Conservation (phyloP, 1,140 invertebrate genomes). For the Euura lappo region DNA sequence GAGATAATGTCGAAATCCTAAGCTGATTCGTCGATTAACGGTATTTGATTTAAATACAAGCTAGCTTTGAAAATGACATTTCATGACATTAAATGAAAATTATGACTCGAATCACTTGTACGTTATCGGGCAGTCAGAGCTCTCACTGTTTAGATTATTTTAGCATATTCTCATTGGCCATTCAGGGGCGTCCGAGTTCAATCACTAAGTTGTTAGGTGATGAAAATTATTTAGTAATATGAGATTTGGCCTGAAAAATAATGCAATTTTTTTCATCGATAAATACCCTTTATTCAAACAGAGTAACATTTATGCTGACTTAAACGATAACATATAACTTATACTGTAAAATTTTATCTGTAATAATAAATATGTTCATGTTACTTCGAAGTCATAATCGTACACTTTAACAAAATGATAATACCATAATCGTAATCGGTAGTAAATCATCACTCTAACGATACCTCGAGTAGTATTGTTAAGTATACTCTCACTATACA, state of each 20-base stretch:
- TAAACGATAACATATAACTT: constrained; percentile 59
- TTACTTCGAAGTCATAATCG: neutral
- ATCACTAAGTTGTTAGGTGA: too few relatives aligned
- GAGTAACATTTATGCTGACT: constrained; percentile 62
- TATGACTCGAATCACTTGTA: too few relatives aligned
- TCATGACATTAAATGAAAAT: too few relatives aligned
- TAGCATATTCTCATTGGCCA: too few relatives aligned
- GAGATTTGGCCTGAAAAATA: neutral
- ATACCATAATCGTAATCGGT: neutral
- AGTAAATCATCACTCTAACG: neutral
- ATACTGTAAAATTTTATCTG: constrained; percentile 58
- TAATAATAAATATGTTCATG: neutral
- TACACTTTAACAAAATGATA: neutral
- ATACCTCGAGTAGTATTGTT: neutral
- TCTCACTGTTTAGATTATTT: too few relatives aligned
- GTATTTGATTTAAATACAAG: too few relatives aligned
- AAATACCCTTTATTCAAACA: constrained; percentile 63
- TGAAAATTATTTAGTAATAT: too few relatives aligned
- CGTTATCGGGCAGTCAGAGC: too few relatives aligned
- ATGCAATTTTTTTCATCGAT: constrained; percentile 48
- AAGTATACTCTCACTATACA: neutral
- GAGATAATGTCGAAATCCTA: too few relatives aligned
- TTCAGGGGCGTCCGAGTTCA: too few relatives aligned
- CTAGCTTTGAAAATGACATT: too few relatives aligned
- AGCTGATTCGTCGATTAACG: too few relatives aligned